Conservation (phyloP, 2,797 vertebrate species). For the Ptychadena robeensis region DNA sequence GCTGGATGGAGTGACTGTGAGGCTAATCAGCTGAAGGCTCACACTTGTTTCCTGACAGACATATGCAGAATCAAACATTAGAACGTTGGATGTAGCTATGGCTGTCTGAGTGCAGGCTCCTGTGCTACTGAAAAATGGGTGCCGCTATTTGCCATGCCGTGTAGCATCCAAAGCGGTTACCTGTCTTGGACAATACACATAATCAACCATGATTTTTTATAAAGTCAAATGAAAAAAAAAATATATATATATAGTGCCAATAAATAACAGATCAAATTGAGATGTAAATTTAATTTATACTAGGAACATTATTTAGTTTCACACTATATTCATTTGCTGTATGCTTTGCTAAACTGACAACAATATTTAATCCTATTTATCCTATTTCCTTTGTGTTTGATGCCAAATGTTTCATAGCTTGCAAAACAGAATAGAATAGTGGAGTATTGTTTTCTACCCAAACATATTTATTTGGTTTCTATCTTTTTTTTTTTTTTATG, state of each 20-base stretch:
- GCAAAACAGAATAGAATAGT: not conserved
- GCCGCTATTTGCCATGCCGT: not conserved
- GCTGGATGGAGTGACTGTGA: slow-evolving; percentile 76
- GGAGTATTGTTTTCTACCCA: not conserved
- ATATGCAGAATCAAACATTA: slow-evolving; percentile 65
- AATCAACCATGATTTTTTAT: not conserved
- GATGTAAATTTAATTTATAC: not conserved
- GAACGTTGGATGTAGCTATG: not conserved
- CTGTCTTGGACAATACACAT: not conserved
- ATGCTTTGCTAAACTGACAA: not conserved
- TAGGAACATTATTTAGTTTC: not conserved
- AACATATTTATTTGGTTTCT: not conserved
- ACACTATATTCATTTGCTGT: not conserved
- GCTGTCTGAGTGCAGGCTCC: slow-evolving; percentile 52
- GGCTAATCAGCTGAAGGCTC: slow-evolving; percentile 78
- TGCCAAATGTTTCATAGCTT: not conserved
- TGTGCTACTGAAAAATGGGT: slow-evolving; percentile 43
- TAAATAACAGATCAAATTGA: not conserved
- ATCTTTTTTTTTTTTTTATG: too few relatives aligned
- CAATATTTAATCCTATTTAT: not conserved
- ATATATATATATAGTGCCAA: not conserved
- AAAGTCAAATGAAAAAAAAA: not conserved
- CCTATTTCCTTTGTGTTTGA: not conserved
- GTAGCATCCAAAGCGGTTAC: not conserved
- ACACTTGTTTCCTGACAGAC: slow-evolving; percentile 69